A percentile compares a stretch with the other conserved stretches of the same genome.
Evolutionary conservation across 2,113 vertebrate species (phyloP).

Genomic region (Orycteropus afer): DNA sequence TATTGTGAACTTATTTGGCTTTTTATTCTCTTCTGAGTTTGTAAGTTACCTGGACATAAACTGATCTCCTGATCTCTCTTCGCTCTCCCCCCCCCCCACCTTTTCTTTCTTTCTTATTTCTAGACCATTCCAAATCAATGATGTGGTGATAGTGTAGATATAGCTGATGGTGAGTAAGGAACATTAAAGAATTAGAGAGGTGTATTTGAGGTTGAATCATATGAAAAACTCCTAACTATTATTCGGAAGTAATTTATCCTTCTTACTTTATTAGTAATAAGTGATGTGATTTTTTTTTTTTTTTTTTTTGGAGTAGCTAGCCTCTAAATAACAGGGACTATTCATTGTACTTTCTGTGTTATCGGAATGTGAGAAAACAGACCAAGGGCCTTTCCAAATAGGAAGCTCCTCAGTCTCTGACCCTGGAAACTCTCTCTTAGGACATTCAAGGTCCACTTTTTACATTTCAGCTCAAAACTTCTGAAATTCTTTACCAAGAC

Average conservation of each 20-base stretch:
- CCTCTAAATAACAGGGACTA: neutral
- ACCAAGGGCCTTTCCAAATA: neutral
- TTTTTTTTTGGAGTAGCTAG: too few species aligned
- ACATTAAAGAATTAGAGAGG: neutral
- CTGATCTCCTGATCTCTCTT: neutral
- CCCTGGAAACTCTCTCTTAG: neutral
- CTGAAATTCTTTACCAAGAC: neutral
- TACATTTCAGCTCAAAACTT: neutral
- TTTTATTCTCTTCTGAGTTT: neutral
- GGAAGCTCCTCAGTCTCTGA: neutral
- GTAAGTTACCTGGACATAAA: neutral
- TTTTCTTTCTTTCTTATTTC: neutral
- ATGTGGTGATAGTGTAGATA: neutral
- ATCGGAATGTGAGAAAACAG: neutral
- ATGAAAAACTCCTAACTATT: neutral
- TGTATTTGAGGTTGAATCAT: neutral
- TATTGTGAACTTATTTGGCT: neutral
- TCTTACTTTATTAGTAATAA: slow-evolving; percentile 23
- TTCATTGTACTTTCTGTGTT: neutral
- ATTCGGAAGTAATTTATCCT: neutral
- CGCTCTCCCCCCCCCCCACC: accelerated
- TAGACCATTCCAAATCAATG: neutral
- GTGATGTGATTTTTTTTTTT: neutral
- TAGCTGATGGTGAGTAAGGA: neutral
- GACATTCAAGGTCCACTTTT: neutral